Percentiles rank a stretch among this genome's conserved stretches.
Evolutionary conservation across 2,113 vertebrate genomes (phyloP).

Genomic region (Daphoenositta chrysoptera): DNA sequence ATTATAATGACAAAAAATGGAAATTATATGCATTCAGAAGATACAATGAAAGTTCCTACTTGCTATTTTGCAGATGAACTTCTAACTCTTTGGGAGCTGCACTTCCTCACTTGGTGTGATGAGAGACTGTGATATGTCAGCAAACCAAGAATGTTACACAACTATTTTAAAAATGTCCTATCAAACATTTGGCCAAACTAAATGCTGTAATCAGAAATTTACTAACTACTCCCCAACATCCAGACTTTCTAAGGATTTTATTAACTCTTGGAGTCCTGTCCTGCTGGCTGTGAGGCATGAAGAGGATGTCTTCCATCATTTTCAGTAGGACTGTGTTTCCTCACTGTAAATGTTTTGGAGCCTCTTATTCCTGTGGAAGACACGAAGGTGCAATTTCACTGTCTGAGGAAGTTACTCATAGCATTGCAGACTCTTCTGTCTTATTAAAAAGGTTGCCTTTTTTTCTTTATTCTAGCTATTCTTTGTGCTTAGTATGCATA

Average conservation of each 20-base stretch:
- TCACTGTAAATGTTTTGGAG: background rate
- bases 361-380: background rate
- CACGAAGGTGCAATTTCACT: background rate
- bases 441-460: background rate
- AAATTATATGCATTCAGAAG: background rate
- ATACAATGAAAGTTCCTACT: background rate
- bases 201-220: background rate
- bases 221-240: background rate
- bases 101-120: background rate
- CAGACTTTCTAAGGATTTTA: background rate
- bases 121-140: background rate
- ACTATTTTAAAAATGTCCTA: background rate
- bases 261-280: background rate
- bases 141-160: background rate
- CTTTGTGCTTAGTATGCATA: background rate
- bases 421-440: background rate
- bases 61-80: background rate
- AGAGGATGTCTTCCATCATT: background rate
- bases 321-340: background rate
- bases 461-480: background rate
- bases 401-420: background rate
- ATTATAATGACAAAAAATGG: background rate
- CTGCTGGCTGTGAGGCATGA: background rate
- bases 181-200: background rate
- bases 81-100: background rate